These are phyloP conservation scores for Dendrophyllia cribrosa DNA, from an alignment of 64 coral and sea anemone genomes.

Conservation along the genomic window DNA sequence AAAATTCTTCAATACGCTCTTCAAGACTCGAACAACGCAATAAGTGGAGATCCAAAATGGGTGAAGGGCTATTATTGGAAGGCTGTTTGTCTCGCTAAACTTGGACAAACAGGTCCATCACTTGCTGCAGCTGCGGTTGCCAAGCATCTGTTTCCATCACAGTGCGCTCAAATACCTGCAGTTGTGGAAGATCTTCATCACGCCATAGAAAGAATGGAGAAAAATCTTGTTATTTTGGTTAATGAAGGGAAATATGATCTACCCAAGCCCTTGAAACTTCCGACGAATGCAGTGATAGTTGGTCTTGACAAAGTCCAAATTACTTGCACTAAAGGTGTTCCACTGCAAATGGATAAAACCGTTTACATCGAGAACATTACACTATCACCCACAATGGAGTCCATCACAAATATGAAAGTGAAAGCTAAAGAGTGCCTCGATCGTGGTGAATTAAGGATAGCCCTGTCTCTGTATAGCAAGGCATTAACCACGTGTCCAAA, in stretches of 20 bases:
- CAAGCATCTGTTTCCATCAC: not conserved
- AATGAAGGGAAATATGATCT: no score
- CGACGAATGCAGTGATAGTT: no score
- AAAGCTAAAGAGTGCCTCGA: not conserved
- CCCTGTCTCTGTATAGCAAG: not conserved
- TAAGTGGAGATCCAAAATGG: not conserved
- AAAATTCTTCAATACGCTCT: not conserved
- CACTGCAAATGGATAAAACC: not conserved
- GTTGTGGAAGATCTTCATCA: no score
- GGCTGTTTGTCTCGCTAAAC: slow-evolving; percentile 5
- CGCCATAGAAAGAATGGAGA: no score
- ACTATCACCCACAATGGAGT: not conserved
- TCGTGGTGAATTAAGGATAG: not conserved
- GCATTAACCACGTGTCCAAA: not conserved
- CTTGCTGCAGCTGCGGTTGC: slow-evolving; percentile 17
- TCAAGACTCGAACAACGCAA: not conserved
- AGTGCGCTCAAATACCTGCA: not conserved
- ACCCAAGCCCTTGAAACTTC: no score
- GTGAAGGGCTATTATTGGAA: not conserved
- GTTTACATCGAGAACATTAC: slow-evolving; percentile 25
- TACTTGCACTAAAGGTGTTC: no score
- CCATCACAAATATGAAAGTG: not conserved
- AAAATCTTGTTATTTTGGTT: no score
- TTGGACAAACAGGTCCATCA: not conserved
- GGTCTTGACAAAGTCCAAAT: no score